These are phyloP conservation scores for Montipora capricornis DNA, from an alignment of 64 coral and sea anemone species.

Conservation along the genomic window DNA sequence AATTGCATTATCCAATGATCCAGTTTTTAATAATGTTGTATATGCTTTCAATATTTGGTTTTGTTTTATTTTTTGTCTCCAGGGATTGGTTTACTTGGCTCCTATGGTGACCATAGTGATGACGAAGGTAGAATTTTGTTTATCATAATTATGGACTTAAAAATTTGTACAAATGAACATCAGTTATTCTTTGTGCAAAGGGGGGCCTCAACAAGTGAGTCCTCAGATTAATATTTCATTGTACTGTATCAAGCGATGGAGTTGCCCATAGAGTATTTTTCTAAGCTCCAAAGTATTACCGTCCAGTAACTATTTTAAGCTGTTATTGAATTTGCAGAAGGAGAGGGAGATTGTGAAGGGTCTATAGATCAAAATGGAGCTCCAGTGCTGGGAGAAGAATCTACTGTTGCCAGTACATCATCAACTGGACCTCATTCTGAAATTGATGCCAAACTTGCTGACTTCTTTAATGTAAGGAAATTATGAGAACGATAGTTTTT, in stretches of 20 bases:
- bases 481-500: no score
- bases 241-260: no score
- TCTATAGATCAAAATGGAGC: background rate
- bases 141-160: background rate
- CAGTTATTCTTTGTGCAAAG: background rate
- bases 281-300: background rate
- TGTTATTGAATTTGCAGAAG: conserved; percentile 6
- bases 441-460: conserved; percentile 70
- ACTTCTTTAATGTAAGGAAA: conserved; percentile 81
- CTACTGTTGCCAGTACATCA: conserved; percentile 18
- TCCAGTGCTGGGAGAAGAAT: background rate
- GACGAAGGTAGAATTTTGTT: conserved; percentile 54
- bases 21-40: no score
- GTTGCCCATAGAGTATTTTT: no score
- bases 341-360: background rate
- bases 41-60: background rate
- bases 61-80: background rate
- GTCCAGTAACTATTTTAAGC: background rate
- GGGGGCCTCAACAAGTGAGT: no score
- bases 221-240: no score
- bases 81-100: conserved; percentile 88
- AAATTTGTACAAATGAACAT: background rate
- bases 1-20: no score
- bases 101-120: conserved; percentile 88
- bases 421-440: conserved; percentile 53